These are phyloP conservation scores for Cetonia aurata DNA, from an alignment of 2,888 invertebrate genomes.

Conservation along the genomic window DNA sequence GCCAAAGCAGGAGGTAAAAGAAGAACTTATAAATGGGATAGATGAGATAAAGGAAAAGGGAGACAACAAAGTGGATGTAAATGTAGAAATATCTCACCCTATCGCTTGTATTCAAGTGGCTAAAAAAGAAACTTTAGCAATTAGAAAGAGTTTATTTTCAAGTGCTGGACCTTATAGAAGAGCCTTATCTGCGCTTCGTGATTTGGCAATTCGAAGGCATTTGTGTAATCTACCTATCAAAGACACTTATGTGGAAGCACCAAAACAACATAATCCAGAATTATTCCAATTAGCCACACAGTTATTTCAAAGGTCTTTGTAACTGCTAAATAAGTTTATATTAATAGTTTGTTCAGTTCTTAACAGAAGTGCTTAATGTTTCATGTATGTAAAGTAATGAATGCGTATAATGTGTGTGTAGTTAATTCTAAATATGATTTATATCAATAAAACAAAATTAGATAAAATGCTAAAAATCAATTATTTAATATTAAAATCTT, in stretches of 20 bases:
- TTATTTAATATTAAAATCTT: no score
- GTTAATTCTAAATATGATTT: no score
- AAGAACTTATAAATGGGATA: constrained; percentile 45
- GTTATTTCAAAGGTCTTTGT: constrained; percentile 63
- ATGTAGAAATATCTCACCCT: constrained; percentile 65
- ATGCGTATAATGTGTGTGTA: constrained; percentile 1
- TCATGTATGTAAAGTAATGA: background rate
- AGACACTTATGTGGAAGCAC: constrained; percentile 67
- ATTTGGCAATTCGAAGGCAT: constrained; percentile 79
- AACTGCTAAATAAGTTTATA: constrained; percentile 35
- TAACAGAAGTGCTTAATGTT: background rate
- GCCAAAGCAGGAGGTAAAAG: constrained; percentile 42
- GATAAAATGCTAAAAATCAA: no score
- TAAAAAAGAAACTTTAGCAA: constrained; percentile 71
- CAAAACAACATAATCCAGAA: constrained; percentile 64
- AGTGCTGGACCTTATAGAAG: constrained; percentile 81
- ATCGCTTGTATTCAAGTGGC: constrained; percentile 75
- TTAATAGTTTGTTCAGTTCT: background rate
- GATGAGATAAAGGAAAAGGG: constrained; percentile 47
- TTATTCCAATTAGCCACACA: constrained; percentile 62
- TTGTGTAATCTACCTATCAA: constrained; percentile 77
- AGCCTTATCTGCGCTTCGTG: constrained; percentile 84
- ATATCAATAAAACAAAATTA: no score
- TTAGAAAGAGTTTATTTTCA: constrained; percentile 74
- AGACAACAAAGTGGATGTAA: constrained; percentile 38